phyloP scores from a whole-genome alignment of 2,888 invertebrate genomes.

The Neoaliturus tenellus region DNA sequence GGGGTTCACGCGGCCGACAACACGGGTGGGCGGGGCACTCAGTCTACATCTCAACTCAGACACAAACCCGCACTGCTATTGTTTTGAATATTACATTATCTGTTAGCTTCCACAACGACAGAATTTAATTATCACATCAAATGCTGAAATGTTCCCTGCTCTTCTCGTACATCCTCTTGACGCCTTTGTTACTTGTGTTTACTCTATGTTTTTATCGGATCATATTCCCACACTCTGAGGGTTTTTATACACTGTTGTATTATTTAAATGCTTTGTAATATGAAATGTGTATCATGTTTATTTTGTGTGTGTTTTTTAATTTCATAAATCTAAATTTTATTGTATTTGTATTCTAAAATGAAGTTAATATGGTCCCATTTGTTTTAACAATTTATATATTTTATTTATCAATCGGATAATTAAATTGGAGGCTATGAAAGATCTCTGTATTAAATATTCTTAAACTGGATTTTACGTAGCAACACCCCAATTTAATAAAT shows the following conservation, averaged over 20 bases:
- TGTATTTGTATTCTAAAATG: too few relatives aligned
- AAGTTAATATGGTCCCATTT: too few relatives aligned
- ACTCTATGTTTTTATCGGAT: background rate
- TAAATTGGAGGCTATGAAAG: too few relatives aligned
- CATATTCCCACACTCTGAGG: background rate
- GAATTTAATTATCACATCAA: constrained; percentile 50
- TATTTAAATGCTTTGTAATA: background rate
- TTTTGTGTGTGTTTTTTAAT: background rate
- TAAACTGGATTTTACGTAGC: too few relatives aligned
- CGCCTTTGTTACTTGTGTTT: constrained; percentile 33
- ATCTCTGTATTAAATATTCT: too few relatives aligned
- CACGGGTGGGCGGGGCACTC: constrained; percentile 48
- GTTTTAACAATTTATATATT: too few relatives aligned
- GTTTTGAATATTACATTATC: constrained; percentile 48
- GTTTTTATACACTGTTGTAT: background rate
- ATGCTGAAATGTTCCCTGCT: constrained; percentile 14
- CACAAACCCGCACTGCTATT: constrained; percentile 25
- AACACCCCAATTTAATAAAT: too few relatives aligned
- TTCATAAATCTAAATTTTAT: background rate
- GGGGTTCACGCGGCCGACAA: constrained; percentile 17
- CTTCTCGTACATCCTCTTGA: constrained; percentile 13
- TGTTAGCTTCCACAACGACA: constrained; percentile 30
- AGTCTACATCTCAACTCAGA: constrained; percentile 19
- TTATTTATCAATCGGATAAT: too few relatives aligned
- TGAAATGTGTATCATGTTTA: background rate